Base-by-base conservation (phyloP, 2,797 vertebrate genomes). In the Psittacula derbiana region DNA sequence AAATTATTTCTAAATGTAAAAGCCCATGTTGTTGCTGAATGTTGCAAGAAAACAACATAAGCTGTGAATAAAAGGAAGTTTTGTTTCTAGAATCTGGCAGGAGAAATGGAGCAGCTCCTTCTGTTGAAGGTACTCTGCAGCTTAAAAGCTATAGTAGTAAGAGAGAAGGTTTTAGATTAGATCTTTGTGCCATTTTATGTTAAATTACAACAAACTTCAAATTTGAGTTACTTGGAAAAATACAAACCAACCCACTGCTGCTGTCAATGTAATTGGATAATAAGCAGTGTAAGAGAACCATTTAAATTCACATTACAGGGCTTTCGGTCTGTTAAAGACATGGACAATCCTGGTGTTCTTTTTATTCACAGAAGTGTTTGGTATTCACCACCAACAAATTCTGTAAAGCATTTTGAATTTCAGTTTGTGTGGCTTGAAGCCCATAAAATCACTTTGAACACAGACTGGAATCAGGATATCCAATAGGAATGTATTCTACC, bases 21-120 rank as follows among this genome's bases (percentile, higher is more conserved):
- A 91, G 44, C 82, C 70, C 52, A 24, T 70, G 50, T 46, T 52
- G 80, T 82, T 0, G 15, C 86, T 96, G 95, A 91, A 80, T 79
- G 82, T 88, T 87, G 79, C 90, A 92, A 95, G 76, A 66, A 82
- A 80, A 85, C 65, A 75, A 60, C 4, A 8, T 66, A 33, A 80
- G 85, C 96, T 97, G 97, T 97, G 98, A 98, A 97, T 98, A 96
- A 97, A 98, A 97, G 57, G 89, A 95, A 90, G 17, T 36, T 70
- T 11, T 46, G 38, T 86, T 83, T 91, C 50, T 57, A 75, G 72
- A 66, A 57, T 95, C 52, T 43, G 30, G 40, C 36, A 40, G 73
- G 71, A 58, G 65, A 74, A n/a, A 16, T 41, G 36, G 88, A 88
- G 71, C 43, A 66, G 70, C 44, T 31, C 46, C 75, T 83, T 74